Evolutionary conservation across 1,140 invertebrate genomes (phyloP).

Genomic region (Drosophila pseudoananassae): DNA sequence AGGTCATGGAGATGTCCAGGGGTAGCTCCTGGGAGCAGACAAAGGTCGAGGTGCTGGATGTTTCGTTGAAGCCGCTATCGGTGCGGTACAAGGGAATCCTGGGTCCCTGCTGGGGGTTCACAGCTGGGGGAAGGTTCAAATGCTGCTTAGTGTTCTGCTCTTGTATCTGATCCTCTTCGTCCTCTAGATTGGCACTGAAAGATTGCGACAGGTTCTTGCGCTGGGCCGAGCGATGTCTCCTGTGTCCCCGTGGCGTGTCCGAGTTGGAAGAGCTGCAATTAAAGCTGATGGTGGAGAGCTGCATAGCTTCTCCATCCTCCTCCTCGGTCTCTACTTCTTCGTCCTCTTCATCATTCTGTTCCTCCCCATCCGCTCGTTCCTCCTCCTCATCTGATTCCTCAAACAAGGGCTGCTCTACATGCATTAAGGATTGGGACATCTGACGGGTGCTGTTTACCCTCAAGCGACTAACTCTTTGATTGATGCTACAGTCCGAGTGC

Average conservation of each 20-base stretch:
- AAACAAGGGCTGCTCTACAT: conserved; percentile 10
- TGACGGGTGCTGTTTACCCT: conserved; percentile 56
- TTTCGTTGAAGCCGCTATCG: conserved; percentile 83
- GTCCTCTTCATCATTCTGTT: conserved; percentile 14
- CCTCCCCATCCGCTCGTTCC: conserved; percentile 20
- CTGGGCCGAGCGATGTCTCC: conserved; percentile 64
- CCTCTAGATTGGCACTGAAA: conserved; percentile 62
- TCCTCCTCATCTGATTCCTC: conserved; percentile 35
- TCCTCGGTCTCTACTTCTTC: conserved; percentile 20
- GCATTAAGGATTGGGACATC: conserved; percentile 10
- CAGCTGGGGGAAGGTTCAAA: neutral
- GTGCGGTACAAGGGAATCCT: conserved; percentile 60
- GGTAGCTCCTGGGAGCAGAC: conserved; percentile 57
- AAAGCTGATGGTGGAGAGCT: conserved; percentile 60
- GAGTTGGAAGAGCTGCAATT: conserved; percentile 78
- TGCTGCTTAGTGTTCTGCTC: conserved; percentile 9
- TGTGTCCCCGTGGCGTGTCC: conserved; percentile 70
- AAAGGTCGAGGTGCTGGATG: conserved; percentile 64
- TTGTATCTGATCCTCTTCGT: conserved; percentile 30
- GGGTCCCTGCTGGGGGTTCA: conserved; percentile 2
- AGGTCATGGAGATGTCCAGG: conserved; percentile 69
- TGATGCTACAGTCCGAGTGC: conserved; percentile 63
- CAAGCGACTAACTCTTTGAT: conserved; percentile 63
- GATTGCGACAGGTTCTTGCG: conserved; percentile 83
- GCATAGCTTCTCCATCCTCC: conserved; percentile 66